Conservation (phyloP, 2,113 vertebrate genomes). For the Regulus satrapa region DNA sequence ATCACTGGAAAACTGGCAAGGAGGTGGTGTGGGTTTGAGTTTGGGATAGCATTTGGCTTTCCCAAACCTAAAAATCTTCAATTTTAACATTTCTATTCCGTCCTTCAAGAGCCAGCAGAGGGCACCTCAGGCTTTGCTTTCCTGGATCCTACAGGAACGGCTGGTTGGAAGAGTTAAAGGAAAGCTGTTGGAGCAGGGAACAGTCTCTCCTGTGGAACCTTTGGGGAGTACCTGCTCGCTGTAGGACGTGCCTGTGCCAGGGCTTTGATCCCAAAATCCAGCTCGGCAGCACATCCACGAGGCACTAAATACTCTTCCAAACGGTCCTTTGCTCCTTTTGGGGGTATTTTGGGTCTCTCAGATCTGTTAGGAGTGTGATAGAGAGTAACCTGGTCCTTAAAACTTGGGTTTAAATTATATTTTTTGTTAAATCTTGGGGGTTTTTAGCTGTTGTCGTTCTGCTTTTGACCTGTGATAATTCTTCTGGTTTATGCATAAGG, state of each 20-base stretch:
- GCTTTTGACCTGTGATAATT: not conserved
- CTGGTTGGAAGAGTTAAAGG: not conserved
- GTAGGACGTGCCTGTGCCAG: accelerated
- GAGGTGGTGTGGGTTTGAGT: not conserved
- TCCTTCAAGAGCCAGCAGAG: conserved; percentile 4
- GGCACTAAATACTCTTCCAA: accelerated
- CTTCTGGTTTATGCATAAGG: not conserved
- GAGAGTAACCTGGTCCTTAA: not conserved
- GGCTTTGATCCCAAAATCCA: not conserved
- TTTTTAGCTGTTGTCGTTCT: accelerated
- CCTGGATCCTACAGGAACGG: not conserved
- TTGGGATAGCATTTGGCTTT: not conserved
- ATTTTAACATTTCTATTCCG: accelerated
- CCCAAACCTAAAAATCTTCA: not conserved
- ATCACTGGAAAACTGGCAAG: not conserved
- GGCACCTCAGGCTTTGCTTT: conserved; percentile 1
- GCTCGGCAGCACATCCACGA: not conserved
- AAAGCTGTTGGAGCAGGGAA: not conserved
- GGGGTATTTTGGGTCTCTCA: not conserved
- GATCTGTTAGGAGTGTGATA: accelerated
- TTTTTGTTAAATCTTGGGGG: not conserved
- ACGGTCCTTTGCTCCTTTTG: accelerated
- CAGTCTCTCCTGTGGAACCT: not conserved
- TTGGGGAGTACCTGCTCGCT: accelerated
- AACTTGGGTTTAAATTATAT: not conserved